phyloP scores from a whole-genome alignment of 1,140 invertebrate species.

The Paramacrobiotus metropolitanus region DNA sequence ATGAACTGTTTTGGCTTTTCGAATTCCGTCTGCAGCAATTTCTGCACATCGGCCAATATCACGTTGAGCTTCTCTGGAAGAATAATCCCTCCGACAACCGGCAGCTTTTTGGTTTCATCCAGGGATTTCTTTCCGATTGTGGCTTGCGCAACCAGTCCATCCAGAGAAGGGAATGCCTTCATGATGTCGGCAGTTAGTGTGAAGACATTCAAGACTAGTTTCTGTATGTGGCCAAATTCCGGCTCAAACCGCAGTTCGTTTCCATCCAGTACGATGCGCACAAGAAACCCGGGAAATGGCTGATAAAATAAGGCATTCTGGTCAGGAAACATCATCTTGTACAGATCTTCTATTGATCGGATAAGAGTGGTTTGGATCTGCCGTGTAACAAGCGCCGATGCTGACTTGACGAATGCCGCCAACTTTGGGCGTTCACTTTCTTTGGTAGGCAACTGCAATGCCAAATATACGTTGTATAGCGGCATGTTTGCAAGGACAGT shows the following conservation, averaged over 20 bases:
- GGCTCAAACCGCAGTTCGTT: slow-evolving; percentile 50
- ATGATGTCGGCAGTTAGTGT: neutral
- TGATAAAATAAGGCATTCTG: neutral
- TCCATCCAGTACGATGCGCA: slow-evolving; percentile 40
- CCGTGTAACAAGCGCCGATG: neutral
- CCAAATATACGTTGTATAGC: too few relatives aligned
- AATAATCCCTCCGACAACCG: neutral
- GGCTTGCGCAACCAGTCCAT: neutral
- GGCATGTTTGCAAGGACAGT: too few relatives aligned
- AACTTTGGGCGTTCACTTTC: neutral
- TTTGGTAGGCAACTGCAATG: neutral
- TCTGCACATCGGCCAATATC: neutral
- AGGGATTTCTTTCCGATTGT: neutral
- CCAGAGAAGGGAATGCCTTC: neutral
- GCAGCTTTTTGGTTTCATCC: neutral
- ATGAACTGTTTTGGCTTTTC: neutral
- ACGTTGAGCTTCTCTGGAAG: neutral
- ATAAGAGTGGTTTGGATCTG: neutral
- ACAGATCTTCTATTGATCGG: neutral
- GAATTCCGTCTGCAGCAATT: neutral
- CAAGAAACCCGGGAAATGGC: slow-evolving; percentile 37
- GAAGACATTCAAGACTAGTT: slow-evolving; percentile 36
- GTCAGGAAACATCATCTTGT: neutral
- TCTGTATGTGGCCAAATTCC: slow-evolving; percentile 43
- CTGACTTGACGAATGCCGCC: neutral